Percentiles rank a stretch among this genome's conserved stretches.
phyloP scores from a whole-genome alignment of 2,113 vertebrate species.

The Apeltes quadracus region DNA sequence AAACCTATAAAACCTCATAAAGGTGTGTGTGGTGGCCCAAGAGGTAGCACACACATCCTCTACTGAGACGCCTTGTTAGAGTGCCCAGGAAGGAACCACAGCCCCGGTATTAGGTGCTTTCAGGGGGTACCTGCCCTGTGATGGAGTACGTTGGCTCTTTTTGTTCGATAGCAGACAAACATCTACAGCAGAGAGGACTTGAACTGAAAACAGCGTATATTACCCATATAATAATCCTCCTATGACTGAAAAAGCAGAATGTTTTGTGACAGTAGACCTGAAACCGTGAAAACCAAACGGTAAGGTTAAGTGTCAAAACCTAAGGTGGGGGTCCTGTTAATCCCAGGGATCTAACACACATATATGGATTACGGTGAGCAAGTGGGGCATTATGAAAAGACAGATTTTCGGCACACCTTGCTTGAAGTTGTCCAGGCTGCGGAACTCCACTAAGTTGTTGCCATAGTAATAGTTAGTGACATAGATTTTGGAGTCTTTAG shows the following conservation, averaged over 20 bases:
- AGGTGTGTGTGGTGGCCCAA: not conserved
- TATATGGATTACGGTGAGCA: not conserved
- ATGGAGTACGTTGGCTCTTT: no score
- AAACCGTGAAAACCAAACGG: not conserved
- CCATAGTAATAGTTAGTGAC: constrained; percentile 98
- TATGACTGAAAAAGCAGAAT: not conserved
- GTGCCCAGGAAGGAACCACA: not conserved
- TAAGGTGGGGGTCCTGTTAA: not conserved
- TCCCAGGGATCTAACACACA: not conserved
- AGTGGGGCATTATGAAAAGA: not conserved
- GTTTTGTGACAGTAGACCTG: not conserved
- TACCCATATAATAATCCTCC: not conserved
- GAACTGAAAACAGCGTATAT: not conserved
- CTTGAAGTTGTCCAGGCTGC: constrained; percentile 95
- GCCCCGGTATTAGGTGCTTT: not conserved
- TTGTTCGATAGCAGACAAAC: no score
- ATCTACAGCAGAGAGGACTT: no score
- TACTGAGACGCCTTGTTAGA: not conserved
- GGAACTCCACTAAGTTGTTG: constrained; percentile 95
- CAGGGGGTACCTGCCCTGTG: not conserved
- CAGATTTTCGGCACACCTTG: constrained; percentile 83
- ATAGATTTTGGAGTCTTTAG: constrained; percentile 92
- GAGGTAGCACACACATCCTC: not conserved
- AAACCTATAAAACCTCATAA: not conserved
- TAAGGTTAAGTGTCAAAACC: no score